These are phyloP conservation scores for Coelopa pilipes DNA, from an alignment of 2,888 invertebrate genomes.

Conservation along the genomic window DNA sequence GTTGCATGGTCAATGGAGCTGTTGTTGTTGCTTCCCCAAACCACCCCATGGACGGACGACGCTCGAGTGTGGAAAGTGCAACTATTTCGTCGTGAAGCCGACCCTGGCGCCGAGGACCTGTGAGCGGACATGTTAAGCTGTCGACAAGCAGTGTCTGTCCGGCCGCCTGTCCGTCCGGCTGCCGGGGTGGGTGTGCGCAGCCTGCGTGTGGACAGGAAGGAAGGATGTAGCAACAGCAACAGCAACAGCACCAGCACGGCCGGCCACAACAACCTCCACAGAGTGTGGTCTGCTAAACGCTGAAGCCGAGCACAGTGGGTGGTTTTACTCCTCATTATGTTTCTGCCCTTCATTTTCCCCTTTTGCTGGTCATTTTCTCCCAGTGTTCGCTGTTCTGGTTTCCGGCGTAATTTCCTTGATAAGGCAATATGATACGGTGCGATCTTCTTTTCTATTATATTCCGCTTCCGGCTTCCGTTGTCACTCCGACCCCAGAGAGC, in stretches of 20 bases:
- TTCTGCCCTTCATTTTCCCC: not conserved
- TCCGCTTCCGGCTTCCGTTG: too few species aligned
- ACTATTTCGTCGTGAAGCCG: conserved; percentile 27
- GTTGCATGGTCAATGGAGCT: conserved; percentile 27
- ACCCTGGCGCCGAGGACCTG: conserved; percentile 21
- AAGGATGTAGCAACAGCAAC: not conserved
- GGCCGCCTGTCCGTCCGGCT: too few species aligned
- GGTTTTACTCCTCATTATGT: not conserved
- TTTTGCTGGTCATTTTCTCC: not conserved
- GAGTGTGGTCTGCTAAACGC: not conserved
- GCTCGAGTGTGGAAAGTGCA: conserved; percentile 19
- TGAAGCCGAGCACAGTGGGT: not conserved
- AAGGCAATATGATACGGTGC: too few species aligned
- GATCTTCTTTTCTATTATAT: too few species aligned
- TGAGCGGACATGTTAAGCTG: conserved; percentile 18
- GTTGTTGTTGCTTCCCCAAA: conserved; percentile 31
- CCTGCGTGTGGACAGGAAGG: conserved; percentile 9
- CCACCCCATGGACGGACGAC: conserved; percentile 31
- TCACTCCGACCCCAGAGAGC: too few species aligned
- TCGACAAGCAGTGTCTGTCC: conserved; percentile 3
- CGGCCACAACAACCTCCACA: conserved; percentile 1
- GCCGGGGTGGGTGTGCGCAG: not conserved
- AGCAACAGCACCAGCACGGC: conserved; percentile 21
- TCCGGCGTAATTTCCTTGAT: too few species aligned
- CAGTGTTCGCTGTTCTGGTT: too few species aligned